Evolutionary conservation across 2,888 invertebrate species (phyloP), one percentile per base, ranked within the genome.

Genomic region (Tenthredo notha): DNA sequence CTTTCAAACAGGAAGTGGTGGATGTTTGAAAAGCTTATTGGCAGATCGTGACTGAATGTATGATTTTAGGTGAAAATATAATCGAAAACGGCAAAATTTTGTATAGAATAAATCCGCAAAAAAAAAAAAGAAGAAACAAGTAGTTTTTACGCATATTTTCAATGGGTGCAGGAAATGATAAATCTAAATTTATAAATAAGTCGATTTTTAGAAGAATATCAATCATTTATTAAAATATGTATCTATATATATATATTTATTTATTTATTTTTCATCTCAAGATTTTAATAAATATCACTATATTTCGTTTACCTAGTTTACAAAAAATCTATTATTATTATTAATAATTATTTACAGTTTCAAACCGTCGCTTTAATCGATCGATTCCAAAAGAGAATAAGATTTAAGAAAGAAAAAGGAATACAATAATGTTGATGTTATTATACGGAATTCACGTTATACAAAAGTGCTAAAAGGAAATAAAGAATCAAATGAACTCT

Each of bases 181-280:
- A 54, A 67, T 67, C 25, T 61, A 61, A 1, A 25, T 25, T 4
- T 12, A 61, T 61, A 10, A 10, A 21, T 9, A 9, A 72, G 37
- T 18, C 37, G 9, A 37, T n/a, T 72, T 21, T 65, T 83, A 83
- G 33, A 83, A 83, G 83, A 83, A 83, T 83, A 83, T 67, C n/a
- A 47, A 82, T 82, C 43, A 29, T 47, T 83, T 83, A 83, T 67
- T 67, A 83, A 83, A 67, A 83, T 83, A 83, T 70, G 70, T 67
- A 67, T 25, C 47, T 74, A 4, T 33, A 4, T 4, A 2, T 33
- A 37, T 37, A 37, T 37, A 7, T 37, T 7, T 37, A 7, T 37
- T 37, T 37, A 25, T 77, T 50, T 50, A 40, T 37, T 40, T 50
- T 80, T 37, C 40, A 21, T 58, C 15, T n/a, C 50, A 5, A n/a